Evolutionary conservation across 2,113 vertebrate genomes (phyloP).

Genomic region (Misgurnus anguillicaudatus): DNA sequence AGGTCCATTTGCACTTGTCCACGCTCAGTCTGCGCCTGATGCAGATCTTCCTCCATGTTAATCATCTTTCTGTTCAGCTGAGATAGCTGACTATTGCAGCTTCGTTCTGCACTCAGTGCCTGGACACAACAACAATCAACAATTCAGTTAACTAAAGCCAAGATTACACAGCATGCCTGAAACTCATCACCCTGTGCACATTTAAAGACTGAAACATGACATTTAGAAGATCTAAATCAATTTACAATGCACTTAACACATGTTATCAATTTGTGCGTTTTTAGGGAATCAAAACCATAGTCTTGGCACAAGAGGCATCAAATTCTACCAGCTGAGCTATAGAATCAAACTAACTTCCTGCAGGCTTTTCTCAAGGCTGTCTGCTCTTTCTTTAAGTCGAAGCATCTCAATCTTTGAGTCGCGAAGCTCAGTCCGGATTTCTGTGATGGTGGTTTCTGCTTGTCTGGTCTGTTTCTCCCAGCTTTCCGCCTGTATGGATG

Average conservation of each 20-base stretch:
- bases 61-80: conserved; percentile 68
- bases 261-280: no score
- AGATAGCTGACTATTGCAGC: conserved; percentile 69
- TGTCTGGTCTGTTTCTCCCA: conserved; percentile 78
- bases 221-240: no score
- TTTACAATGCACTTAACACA: no score
- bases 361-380: conserved; percentile 70
- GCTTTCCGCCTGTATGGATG: conserved; percentile 65
- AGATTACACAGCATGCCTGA: not conserved
- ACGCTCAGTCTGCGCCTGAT: conserved; percentile 66
- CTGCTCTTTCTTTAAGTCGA: conserved; percentile 72
- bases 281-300: no score
- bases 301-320: no score
- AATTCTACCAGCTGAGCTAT: no score
- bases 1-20: conserved; percentile 69
- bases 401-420: conserved; percentile 68
- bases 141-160: not conserved
- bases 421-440: conserved; percentile 67
- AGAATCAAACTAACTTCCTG: conserved; percentile 65
- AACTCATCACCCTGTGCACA: no score
- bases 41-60: conserved; percentile 73
- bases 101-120: conserved; percentile 68
- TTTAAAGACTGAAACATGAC: no score
- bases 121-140: conserved; percentile 36
- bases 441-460: conserved; percentile 69